phyloP scores from a whole-genome alignment of 2,888 invertebrate genomes.

The Xestia c-nigrum region DNA sequence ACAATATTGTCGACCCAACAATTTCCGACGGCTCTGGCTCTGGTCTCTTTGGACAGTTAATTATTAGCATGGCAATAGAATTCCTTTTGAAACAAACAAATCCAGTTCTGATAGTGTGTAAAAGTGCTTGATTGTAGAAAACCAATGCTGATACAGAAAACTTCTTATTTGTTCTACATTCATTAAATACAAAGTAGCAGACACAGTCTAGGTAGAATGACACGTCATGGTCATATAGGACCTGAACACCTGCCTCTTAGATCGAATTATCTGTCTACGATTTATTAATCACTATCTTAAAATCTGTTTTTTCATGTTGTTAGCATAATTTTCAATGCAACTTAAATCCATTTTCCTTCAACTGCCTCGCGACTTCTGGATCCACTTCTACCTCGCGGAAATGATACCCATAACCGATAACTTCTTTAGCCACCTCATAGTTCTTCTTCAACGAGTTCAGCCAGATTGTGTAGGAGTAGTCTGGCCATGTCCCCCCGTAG shows the following conservation, averaged over 20 bases:
- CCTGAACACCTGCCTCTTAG: slow-evolving; percentile 4
- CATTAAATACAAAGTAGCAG: neutral
- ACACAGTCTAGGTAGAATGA: neutral
- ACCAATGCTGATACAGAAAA: neutral
- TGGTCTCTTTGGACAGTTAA: neutral
- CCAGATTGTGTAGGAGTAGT: slow-evolving; percentile 94
- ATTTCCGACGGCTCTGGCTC: neutral
- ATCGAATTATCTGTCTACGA: neutral
- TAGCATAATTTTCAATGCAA: slow-evolving; percentile 69
- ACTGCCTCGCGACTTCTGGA: slow-evolving; percentile 79
- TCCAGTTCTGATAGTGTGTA: neutral
- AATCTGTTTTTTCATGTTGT: neutral
- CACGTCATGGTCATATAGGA: neutral
- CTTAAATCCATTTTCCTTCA: slow-evolving; percentile 81
- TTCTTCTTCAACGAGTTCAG: slow-evolving; percentile 91
- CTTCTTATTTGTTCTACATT: neutral
- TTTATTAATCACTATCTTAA: neutral
- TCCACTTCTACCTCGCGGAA: slow-evolving; percentile 85
- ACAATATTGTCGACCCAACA: too few species aligned
- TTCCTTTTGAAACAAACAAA: neutral
- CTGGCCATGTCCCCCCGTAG: slow-evolving; percentile 93
- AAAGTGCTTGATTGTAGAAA: neutral
- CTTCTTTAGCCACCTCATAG: slow-evolving; percentile 91
- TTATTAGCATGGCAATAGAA: neutral
- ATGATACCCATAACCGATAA: slow-evolving; percentile 92